Conservation (phyloP, 2,797 vertebrate genomes). For the Sternotherus odoratus region DNA sequence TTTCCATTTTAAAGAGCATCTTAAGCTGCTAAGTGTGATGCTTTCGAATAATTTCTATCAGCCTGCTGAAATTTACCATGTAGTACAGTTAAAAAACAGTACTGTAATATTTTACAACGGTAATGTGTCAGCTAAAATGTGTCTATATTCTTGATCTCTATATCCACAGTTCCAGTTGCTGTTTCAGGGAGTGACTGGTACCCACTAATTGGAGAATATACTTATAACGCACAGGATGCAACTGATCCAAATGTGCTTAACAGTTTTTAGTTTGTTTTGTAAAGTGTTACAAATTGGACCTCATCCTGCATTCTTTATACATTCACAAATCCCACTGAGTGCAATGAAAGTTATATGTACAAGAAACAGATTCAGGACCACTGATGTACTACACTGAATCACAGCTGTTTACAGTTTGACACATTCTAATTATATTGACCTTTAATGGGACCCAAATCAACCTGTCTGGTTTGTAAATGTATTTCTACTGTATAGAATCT, state of each 20-base stretch:
- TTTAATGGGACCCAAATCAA: background rate
- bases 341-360: background rate
- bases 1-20: slow-evolving; percentile 26
- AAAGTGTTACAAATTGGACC: background rate
- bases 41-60: slow-evolving; percentile 21
- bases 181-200: background rate
- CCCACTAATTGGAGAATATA: background rate
- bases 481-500: background rate
- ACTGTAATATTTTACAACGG: background rate
- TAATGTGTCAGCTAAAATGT: background rate
- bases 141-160: background rate
- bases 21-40: background rate
- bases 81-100: background rate
- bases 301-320: background rate
- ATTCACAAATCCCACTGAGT: background rate
- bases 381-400: background rate
- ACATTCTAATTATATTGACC: background rate
- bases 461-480: rapidly evolving
- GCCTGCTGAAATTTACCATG: slow-evolving; percentile 10
- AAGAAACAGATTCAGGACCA: background rate
- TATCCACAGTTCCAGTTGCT: background rate
- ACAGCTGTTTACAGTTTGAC: background rate
- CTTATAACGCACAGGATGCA: slow-evolving; percentile 16
- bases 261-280: background rate
- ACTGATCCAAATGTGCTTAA: background rate